Evolutionary conservation across 2,797 vertebrate species (phyloP).

Genomic region (Muscicapa striata): DNA sequence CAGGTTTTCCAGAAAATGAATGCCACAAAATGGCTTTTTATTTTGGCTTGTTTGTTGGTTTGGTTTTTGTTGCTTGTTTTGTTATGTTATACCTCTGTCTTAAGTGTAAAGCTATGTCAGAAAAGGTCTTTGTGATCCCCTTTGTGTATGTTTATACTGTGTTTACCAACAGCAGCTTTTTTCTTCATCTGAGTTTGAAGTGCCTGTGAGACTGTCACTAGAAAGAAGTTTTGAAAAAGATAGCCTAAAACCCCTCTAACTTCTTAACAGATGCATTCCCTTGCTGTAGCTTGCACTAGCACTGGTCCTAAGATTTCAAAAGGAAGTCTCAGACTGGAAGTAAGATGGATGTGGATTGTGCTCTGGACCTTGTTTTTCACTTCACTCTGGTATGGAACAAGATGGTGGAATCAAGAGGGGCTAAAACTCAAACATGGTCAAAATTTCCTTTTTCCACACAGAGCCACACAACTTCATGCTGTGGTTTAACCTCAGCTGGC

Average conservation of each 20-base stretch:
- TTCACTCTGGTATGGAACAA: not conserved
- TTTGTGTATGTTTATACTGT: not conserved
- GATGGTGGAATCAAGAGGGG: not conserved
- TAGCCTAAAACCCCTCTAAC: not conserved
- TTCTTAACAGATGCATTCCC: not conserved
- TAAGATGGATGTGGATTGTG: not conserved
- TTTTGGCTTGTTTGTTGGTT: not conserved
- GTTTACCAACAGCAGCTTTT: not conserved
- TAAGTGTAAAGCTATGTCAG: not conserved
- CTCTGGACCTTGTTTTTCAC: not conserved
- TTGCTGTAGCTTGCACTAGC: not conserved
- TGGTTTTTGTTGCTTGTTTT: not conserved
- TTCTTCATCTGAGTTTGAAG: not conserved
- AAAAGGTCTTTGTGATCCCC: not conserved
- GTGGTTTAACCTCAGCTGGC: not conserved
- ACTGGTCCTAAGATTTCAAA: not conserved
- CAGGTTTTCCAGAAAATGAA: not conserved
- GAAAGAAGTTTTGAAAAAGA: not conserved
- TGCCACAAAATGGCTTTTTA: not conserved
- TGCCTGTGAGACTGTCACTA: not conserved
- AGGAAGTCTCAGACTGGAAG: not conserved
- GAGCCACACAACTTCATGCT: not conserved
- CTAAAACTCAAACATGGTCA: not conserved
- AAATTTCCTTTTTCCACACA: not conserved
- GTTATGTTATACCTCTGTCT: not conserved